Evolutionary conservation across 2,888 invertebrate species (phyloP).

Genomic region (Ectropis crepuscularia): DNA sequence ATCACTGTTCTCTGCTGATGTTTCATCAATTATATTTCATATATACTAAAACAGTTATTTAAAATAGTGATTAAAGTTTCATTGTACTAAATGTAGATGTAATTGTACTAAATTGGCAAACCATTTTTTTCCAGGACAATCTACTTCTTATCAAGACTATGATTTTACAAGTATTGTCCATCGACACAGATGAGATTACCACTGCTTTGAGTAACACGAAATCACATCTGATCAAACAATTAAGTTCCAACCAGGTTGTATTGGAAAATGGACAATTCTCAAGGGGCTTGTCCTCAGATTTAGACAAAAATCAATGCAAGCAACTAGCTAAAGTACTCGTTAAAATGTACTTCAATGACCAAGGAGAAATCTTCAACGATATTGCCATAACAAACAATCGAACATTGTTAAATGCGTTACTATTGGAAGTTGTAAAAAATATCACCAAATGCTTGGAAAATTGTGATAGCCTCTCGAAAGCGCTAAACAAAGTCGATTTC

Average conservation of each 20-base stretch:
- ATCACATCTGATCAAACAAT: conserved; percentile 64
- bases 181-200: conserved; percentile 35
- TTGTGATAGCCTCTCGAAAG: conserved; percentile 60
- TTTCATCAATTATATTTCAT: neutral
- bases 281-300: conserved; percentile 60
- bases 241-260: conserved; percentile 51
- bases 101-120: too few relatives aligned
- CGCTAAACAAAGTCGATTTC: conserved; percentile 62
- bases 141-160: conserved; percentile 67
- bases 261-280: conserved; percentile 54
- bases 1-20: too few relatives aligned
- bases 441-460: conserved; percentile 64
- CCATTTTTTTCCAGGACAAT: conserved; percentile 61
- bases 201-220: conserved; percentile 52
- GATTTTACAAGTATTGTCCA: conserved; percentile 55
- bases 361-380: conserved; percentile 54
- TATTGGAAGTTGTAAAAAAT: conserved; percentile 65
- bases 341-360: conserved; percentile 54
- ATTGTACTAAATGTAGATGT: too few relatives aligned
- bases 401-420: conserved; percentile 59
- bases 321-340: conserved; percentile 63
- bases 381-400: conserved; percentile 60
- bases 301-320: conserved; percentile 63
- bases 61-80: too few relatives aligned
- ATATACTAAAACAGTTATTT: neutral